phyloP scores from a whole-genome alignment of 2,797 vertebrate species.

The Hylomyscus alleni region DNA sequence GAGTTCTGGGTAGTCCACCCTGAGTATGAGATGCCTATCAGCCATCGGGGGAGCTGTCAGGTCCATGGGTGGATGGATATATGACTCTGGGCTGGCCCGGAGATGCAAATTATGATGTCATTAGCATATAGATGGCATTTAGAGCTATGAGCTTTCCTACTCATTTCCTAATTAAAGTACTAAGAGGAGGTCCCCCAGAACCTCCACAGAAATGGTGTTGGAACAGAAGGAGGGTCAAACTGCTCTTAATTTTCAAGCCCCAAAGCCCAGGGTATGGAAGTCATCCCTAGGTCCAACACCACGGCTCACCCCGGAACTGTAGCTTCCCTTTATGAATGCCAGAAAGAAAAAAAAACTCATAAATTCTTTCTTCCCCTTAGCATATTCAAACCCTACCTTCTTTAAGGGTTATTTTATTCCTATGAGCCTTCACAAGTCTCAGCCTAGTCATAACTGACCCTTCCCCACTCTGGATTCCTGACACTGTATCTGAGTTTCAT shows the following conservation, averaged over 20 bases:
- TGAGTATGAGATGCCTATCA: slow-evolving; percentile 15
- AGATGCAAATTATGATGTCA: slow-evolving; percentile 64
- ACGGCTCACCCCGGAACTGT: background rate
- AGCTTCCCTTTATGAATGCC: background rate
- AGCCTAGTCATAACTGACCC: background rate
- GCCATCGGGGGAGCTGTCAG: background rate
- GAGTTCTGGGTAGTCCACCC: background rate
- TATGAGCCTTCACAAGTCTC: background rate
- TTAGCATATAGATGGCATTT: slow-evolving; percentile 71
- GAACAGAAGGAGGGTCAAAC: slow-evolving; percentile 45
- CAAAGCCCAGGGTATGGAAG: background rate
- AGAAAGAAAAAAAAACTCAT: background rate
- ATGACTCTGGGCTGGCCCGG: slow-evolving; percentile 11
- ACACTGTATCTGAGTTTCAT: background rate
- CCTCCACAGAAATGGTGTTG: slow-evolving; percentile 23
- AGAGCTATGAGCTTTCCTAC: slow-evolving; percentile 64
- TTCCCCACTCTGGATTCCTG: background rate
- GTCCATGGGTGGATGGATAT: slow-evolving; percentile 20
- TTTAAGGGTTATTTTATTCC: slow-evolving; percentile 14
- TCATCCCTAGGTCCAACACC: background rate
- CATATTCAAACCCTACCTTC: background rate
- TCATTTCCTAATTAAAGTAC: slow-evolving; percentile 67
- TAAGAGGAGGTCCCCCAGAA: background rate
- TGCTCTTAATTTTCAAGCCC: slow-evolving; percentile 22
- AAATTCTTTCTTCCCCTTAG: background rate